Conservation (phyloP, 2,797 vertebrate species). For the Cuniculus paca region DNA sequence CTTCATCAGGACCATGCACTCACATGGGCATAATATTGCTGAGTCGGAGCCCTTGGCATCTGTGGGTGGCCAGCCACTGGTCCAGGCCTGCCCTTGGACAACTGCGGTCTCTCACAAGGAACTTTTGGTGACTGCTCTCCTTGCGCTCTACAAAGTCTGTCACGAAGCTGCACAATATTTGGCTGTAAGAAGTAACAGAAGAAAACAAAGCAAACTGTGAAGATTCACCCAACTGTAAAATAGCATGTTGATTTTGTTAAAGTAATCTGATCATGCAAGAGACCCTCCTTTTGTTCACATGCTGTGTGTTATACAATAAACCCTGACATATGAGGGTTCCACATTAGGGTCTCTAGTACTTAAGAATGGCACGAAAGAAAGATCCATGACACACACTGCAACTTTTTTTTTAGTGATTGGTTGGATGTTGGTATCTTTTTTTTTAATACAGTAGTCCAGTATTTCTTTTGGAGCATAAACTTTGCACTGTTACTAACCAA, state of each 20-base stretch:
- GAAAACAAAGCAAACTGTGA: background rate
- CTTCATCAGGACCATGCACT: background rate
- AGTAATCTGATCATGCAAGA: background rate
- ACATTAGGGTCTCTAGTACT: background rate
- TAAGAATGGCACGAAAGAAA: constrained; percentile 5
- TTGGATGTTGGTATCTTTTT: background rate
- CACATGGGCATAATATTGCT: constrained; percentile 91
- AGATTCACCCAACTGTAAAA: background rate
- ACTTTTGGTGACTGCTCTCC: constrained; percentile 87
- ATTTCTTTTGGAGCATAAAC: too few species aligned
- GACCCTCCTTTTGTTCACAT: background rate
- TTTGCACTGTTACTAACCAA: too few species aligned
- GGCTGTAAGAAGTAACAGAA: constrained; percentile 86
- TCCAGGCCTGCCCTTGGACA: constrained; percentile 82
- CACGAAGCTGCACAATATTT: constrained; percentile 92
- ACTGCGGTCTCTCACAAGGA: constrained; percentile 74
- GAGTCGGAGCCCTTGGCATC: constrained; percentile 85
- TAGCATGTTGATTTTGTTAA: background rate
- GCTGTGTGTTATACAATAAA: background rate
- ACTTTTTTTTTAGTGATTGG: background rate
- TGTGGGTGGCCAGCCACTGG: constrained; percentile 88
- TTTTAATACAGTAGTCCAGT: background rate
- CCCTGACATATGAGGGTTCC: background rate
- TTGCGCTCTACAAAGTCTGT: constrained; percentile 94
- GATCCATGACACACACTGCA: background rate